Conservation (phyloP, 2,113 vertebrate genomes). For the Anser cygnoides region DNA sequence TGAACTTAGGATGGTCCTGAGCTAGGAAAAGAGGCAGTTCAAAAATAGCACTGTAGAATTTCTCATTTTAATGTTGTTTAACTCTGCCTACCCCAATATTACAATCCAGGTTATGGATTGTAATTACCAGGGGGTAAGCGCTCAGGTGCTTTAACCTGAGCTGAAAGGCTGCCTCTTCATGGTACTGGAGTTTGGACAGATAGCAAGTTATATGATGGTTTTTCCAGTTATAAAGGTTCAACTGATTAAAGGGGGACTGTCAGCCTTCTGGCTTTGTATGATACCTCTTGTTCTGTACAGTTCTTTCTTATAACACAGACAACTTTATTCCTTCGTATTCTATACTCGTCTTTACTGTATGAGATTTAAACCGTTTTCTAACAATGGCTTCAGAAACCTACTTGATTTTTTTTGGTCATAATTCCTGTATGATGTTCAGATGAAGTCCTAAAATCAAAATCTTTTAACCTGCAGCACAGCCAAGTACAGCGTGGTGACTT, state of each 20-base stretch:
- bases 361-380: not conserved
- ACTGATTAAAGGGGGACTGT: not conserved
- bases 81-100: not conserved
- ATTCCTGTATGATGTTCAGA: not conserved
- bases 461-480: constrained; percentile 86
- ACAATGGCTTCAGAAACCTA: not conserved
- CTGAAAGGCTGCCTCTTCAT: not conserved
- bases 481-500: constrained; percentile 96
- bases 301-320: not conserved
- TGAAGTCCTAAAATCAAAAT: not conserved
- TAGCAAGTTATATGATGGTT: not conserved
- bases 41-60: not conserved
- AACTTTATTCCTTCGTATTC: not conserved
- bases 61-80: not conserved
- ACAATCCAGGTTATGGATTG: not conserved
- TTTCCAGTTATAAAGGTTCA: fast-evolving
- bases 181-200: not conserved
- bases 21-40: not conserved
- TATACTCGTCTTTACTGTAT: not conserved
- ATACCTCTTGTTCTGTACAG: not conserved
- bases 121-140: not conserved
- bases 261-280: not conserved
- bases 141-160: not conserved
- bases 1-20: not conserved
- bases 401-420: not conserved